These are phyloP conservation scores for Watsonalla binaria DNA, from an alignment of 2,888 invertebrate species.

Conservation along the genomic window DNA sequence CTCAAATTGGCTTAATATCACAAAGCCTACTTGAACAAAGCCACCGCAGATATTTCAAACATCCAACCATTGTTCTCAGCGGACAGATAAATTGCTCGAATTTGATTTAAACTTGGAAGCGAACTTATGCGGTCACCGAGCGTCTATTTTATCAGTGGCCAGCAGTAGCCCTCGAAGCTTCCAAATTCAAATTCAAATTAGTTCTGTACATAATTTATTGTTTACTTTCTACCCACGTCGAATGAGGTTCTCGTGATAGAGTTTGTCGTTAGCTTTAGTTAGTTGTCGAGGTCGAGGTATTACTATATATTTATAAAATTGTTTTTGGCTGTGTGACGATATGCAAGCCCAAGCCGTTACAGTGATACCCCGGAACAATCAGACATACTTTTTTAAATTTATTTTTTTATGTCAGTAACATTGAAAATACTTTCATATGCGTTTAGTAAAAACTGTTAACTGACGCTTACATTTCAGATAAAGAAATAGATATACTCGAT, in stretches of 20 bases:
- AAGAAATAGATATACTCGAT: background rate
- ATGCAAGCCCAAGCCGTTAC: no score
- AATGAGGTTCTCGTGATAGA: no score
- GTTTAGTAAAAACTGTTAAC: background rate
- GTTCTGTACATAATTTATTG: background rate
- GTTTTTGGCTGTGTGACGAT: background rate
- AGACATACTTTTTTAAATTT: no score
- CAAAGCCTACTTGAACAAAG: background rate
- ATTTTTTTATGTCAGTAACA: background rate
- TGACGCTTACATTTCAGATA: no score
- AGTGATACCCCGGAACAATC: no score
- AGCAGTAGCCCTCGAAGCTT: conserved; percentile 5
- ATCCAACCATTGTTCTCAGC: conserved; percentile 13
- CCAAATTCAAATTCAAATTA: background rate
- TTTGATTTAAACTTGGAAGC: conserved; percentile 22
- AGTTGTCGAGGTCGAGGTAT: no score
- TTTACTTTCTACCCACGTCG: no score
- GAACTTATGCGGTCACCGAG: conserved; percentile 11
- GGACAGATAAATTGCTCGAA: conserved; percentile 14
- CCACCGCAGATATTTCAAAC: background rate
- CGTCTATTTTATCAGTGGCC: conserved; percentile 9
- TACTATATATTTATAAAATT: no score
- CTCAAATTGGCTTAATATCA: no score
- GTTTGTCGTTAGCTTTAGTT: no score
- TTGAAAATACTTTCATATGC: background rate